Base-by-base conservation (phyloP, 1,140 invertebrate genomes). In the Eupristina koningsbergeri region DNA sequence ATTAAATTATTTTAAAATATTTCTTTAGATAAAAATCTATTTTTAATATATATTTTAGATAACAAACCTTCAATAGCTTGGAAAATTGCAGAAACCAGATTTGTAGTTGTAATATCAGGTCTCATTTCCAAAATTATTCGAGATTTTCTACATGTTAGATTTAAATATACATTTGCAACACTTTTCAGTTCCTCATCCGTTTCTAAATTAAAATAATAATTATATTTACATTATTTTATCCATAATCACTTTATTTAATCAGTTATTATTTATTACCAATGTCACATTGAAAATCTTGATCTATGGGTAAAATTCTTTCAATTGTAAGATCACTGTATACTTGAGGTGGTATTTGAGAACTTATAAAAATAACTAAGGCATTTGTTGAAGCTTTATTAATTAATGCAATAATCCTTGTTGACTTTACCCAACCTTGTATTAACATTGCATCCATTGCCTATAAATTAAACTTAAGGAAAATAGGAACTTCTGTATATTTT, bases 221-320 rank as follows among this genome's bases (percentile, higher is more conserved):
- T n/a, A 39, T 58, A 75, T 58, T 77, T 73, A 86, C 13, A 63
- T 85, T 45, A 80, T 36, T 76, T 50, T 74, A 77, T 87, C 84
- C 45, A 85, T 73, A 87, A 79, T 19, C 50, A 36, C 88, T 85
- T 74, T 84, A 85, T 53, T n/a, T 80, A 80, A 71, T 34, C 31
- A 53, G 63, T 61, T 47, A 50, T n/a, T 63, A 82, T 63, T 85
- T 86, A 89, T 89, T 91, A 95, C 94, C 94, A 89, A 96, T 95
- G 93, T 96, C 94, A 93, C 95, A 96, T 89, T 94, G 94, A 91
- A 97, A 96, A 87, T 94, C 94, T 85, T 94, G 93, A 91, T 96
- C 94, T 75, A 97, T 94, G n/a, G 96, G 95, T 86, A 97, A 92
- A 64, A 95, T 93, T 88, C 94, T 94, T 91, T 96, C 96, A 88